Evolutionary conservation across 2,113 vertebrate species (phyloP).

Genomic region (Zosterops lateralis): DNA sequence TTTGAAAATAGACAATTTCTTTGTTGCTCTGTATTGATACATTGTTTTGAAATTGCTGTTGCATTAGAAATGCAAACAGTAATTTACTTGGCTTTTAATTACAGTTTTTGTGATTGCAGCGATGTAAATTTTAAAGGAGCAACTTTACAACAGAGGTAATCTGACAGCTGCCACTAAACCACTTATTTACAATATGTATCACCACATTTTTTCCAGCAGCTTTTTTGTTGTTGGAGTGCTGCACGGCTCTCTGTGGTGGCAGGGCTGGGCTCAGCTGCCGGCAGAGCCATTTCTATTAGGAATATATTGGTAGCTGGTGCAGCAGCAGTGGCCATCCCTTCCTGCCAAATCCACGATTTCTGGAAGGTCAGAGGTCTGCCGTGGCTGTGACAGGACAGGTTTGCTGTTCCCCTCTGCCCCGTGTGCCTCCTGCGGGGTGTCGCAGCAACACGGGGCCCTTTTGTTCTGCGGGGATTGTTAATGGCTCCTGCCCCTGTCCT

Average conservation of each 20-base stretch:
- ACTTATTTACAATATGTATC: not conserved
- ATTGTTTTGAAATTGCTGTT: conserved; percentile 46
- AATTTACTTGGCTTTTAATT: conserved; percentile 55
- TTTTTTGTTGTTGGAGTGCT: not conserved
- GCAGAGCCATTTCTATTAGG: conserved; percentile 10
- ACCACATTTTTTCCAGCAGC: not conserved
- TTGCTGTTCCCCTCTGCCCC: not conserved
- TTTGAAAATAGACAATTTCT: conserved; percentile 11
- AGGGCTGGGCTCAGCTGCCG: conserved; percentile 24
- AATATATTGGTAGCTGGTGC: not conserved
- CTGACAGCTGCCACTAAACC: conserved; percentile 32
- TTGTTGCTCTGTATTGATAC: conserved; percentile 2
- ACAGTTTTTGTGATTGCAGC: conserved; percentile 17
- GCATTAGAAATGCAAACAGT: conserved; percentile 37
- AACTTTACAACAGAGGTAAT: conserved; percentile 12
- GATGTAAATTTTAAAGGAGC: conserved; percentile 27
- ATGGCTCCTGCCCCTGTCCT: not conserved
- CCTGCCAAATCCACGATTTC: conserved; percentile 1
- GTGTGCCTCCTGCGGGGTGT: not conserved
- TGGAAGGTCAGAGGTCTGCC: not conserved
- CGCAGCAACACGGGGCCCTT: not conserved
- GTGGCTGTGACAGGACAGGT: not conserved
- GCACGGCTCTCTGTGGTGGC: not conserved
- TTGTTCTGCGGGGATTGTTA: not conserved
- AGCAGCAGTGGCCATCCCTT: not conserved